Conservation (phyloP, 2,797 vertebrate genomes). For the Sibirionetta formosa region DNA sequence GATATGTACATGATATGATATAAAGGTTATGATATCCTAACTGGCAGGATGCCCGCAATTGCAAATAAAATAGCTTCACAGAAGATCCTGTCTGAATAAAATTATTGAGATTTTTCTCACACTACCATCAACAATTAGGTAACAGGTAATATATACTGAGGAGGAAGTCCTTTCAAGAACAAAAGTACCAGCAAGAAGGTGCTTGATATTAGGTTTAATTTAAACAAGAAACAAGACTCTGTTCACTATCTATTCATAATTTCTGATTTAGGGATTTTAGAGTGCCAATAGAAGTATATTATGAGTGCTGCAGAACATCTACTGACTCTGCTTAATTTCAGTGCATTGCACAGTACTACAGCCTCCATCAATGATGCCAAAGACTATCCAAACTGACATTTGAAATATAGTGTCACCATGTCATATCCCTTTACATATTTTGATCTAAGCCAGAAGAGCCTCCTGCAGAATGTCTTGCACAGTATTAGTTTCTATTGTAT, state of each 20-base stretch:
- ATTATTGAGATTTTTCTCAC: too few relatives aligned
- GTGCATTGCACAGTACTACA: background rate
- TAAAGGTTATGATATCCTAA: too few relatives aligned
- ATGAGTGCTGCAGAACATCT: background rate
- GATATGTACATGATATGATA: too few relatives aligned
- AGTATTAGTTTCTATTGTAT: background rate
- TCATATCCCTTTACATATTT: background rate
- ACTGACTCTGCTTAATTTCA: background rate
- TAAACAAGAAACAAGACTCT: background rate
- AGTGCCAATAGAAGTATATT: background rate
- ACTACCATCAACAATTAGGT: background rate
- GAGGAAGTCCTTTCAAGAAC: background rate
- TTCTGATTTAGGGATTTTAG: background rate
- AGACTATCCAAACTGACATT: background rate
- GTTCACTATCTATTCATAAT: background rate
- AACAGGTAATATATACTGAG: background rate
- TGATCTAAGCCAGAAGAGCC: background rate
- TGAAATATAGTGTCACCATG: background rate
- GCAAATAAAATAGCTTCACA: too few relatives aligned
- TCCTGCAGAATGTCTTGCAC: background rate
- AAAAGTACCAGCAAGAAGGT: background rate
- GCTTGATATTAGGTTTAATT: background rate
- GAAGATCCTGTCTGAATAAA: too few relatives aligned
- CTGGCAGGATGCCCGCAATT: too few relatives aligned
- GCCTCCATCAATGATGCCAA: background rate